These are phyloP conservation scores for Coregonus suidteri DNA, from an alignment of 2,797 vertebrate species.

Conservation along the genomic window DNA sequence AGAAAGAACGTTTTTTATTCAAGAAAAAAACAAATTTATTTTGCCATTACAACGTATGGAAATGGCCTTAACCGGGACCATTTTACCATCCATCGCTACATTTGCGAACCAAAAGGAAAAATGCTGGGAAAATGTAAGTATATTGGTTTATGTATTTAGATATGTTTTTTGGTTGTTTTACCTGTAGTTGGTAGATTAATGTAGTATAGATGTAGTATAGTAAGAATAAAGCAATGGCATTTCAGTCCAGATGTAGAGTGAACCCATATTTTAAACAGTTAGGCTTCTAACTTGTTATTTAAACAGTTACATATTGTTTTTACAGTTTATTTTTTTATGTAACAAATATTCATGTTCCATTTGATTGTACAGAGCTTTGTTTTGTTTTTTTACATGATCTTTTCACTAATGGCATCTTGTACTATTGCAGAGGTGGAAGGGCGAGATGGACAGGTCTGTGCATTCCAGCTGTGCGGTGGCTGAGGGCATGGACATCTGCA, in stretches of 20 bases:
- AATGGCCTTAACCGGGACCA: slow-evolving; percentile 86
- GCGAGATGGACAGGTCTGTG: slow-evolving; percentile 64
- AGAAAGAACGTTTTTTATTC: slow-evolving; percentile 21
- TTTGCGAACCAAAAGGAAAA: slow-evolving; percentile 79
- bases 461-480: slow-evolving; percentile 61
- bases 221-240: too few species aligned
- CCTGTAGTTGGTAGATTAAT: too few species aligned
- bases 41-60: slow-evolving; percentile 45
- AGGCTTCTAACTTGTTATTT: too few species aligned
- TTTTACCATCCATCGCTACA: slow-evolving; percentile 89
- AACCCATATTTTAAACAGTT: too few species aligned
- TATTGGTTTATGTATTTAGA: neutral
- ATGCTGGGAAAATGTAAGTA: slow-evolving; percentile 84
- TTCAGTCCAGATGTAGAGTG: too few species aligned
- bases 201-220: too few species aligned
- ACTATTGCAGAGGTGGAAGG: slow-evolving; percentile 80
- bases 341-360: neutral
- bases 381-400: neutral
- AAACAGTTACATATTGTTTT: too few species aligned
- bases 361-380: neutral
- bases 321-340: too few species aligned
- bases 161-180: neutral
- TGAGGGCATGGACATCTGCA: slow-evolving; percentile 64
- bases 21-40: neutral
- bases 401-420: slow-evolving; percentile 12